phyloP scores from a whole-genome alignment of 2,888 invertebrate species.

The Chorisops tibialis region DNA sequence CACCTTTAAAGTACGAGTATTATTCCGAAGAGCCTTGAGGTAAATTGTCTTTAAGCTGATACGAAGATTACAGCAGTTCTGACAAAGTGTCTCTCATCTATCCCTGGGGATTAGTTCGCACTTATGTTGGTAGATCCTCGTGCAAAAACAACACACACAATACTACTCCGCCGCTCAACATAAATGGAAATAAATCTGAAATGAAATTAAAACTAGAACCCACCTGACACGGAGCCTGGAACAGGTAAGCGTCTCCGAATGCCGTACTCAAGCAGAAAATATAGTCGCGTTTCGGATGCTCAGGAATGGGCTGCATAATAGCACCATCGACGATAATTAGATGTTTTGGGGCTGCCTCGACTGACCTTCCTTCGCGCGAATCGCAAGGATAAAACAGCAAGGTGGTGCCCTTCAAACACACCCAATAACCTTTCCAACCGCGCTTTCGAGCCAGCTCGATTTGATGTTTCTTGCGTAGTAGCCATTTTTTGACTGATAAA shows the following conservation, averaged over 20 bases:
- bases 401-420: conserved; percentile 94
- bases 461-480: conserved; percentile 93
- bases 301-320: conserved; percentile 98
- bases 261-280: conserved; percentile 98
- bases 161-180: too few species aligned
- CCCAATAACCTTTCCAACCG: conserved; percentile 99
- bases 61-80: too few species aligned
- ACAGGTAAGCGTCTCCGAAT: conserved; percentile 95
- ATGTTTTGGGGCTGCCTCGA: conserved; percentile 91
- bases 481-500: conserved; percentile 97
- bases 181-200: not conserved
- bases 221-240: conserved; percentile 86
- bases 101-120: too few species aligned
- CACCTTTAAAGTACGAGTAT: too few species aligned
- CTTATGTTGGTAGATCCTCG: too few species aligned
- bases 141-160: not conserved
- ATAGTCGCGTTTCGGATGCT: conserved; percentile 95
- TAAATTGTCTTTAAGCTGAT: too few species aligned
- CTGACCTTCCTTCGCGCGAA: conserved; percentile 83
- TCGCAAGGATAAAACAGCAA: conserved; percentile 94
- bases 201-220: not conserved
- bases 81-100: too few species aligned
- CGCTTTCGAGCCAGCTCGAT: conserved; percentile 93
- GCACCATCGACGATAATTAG: conserved; percentile 94
- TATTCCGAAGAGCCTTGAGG: too few species aligned